Conservation (phyloP, 2,113 vertebrate genomes). For the Ptilorrhoa leucosticta region DNA sequence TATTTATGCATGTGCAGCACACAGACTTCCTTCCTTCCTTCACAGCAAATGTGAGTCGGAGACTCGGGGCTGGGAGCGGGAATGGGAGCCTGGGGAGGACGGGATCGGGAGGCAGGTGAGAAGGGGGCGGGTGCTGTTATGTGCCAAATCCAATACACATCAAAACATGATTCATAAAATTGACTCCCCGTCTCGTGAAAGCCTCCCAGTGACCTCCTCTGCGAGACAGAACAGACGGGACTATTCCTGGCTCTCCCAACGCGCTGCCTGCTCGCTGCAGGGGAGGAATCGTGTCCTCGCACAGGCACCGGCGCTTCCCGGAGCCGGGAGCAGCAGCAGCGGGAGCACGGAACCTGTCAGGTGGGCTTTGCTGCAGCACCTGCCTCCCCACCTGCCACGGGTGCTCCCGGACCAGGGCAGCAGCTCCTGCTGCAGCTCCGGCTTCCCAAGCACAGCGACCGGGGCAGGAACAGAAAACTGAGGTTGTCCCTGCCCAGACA, state of each 20-base stretch:
- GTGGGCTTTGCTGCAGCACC: fast-evolving
- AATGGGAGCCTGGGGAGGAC: not conserved
- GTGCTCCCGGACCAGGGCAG: fast-evolving
- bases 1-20: constrained; percentile 63
- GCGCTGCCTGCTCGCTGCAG: not conserved
- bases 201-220: not conserved
- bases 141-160: not conserved
- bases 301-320: not conserved
- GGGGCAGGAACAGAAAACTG: fast-evolving
- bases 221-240: not conserved
- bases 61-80: not conserved
- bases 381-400: not conserved
- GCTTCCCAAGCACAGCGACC: not conserved
- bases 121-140: not conserved
- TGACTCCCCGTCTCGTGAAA: not conserved
- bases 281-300: fast-evolving
- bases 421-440: not conserved
- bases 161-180: not conserved
- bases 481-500: not conserved
- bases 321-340: not conserved
- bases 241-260: not conserved
- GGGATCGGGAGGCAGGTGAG: not conserved
- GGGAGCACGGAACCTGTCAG: fast-evolving
- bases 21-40: not conserved
- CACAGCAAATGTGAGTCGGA: not conserved